Conservation (phyloP, 2,113 vertebrate genomes). For the Gambusia holbrooki region DNA sequence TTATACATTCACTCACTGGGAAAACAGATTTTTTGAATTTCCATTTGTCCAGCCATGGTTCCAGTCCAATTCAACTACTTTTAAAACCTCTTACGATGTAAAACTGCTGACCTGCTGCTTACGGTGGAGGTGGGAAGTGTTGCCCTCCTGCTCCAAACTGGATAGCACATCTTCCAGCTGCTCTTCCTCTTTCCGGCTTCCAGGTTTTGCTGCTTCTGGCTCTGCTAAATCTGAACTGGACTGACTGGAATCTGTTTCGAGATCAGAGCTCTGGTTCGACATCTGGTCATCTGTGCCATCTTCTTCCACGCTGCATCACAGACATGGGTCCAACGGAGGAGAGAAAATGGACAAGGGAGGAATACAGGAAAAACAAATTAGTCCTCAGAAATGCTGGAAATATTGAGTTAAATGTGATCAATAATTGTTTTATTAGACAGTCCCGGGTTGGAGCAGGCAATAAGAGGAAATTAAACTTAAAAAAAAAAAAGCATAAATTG, state of each 20-base stretch:
- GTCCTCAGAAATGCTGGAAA: background rate
- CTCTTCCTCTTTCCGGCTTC: constrained; percentile 10
- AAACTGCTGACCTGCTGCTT: constrained; percentile 55
- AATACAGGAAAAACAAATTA: constrained; percentile 13
- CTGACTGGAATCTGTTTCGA: constrained; percentile 48
- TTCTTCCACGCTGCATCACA: constrained; percentile 62
- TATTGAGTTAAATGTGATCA: background rate
- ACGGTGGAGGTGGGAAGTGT: constrained; percentile 45
- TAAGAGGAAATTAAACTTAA: constrained; percentile 26
- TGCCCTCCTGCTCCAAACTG: constrained; percentile 48
- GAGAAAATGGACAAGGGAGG: constrained; percentile 7
- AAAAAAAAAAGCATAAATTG: constrained; percentile 21
- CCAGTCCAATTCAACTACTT: background rate
- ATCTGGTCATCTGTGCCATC: constrained; percentile 57
- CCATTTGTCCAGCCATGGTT: too few species aligned
- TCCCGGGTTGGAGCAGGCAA: constrained; percentile 40
- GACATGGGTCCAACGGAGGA: constrained; percentile 12
- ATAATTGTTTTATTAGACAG: constrained; percentile 8
- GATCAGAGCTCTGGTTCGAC: constrained; percentile 46
- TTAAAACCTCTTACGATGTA: background rate
- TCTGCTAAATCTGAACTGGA: constrained; percentile 47
- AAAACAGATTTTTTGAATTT: too few species aligned
- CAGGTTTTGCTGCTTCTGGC: constrained; percentile 40
- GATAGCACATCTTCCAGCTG: constrained; percentile 42
- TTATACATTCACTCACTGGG: too few species aligned